Evolutionary conservation across 2,797 vertebrate genomes (phyloP).

Genomic region (Cyprinodon diabolis): DNA sequence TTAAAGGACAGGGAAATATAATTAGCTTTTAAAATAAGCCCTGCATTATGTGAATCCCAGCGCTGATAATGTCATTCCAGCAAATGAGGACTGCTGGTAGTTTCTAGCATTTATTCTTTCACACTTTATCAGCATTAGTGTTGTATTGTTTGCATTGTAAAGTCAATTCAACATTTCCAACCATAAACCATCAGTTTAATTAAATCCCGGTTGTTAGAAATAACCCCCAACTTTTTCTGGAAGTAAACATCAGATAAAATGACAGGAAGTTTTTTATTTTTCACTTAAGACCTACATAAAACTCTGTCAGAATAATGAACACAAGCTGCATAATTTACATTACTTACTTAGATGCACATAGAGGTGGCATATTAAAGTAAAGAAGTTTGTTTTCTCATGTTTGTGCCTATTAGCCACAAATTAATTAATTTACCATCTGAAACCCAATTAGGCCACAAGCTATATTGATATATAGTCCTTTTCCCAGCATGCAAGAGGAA

Average conservation of each 20-base stretch:
- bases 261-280: conserved; percentile 79
- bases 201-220: conserved; percentile 63
- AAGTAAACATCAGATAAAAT: conserved; percentile 80
- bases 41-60: conserved; percentile 17
- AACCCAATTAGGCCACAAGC: conserved; percentile 83
- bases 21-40: conserved; percentile 37
- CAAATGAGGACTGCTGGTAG: conserved; percentile 19
- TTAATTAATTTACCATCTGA: conserved; percentile 85
- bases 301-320: conserved; percentile 84
- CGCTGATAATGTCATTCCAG: conserved; percentile 11
- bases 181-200: conserved; percentile 51
- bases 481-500: conserved; percentile 82
- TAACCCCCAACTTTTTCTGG: conserved; percentile 76
- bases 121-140: conserved; percentile 19
- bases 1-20: conserved; percentile 40
- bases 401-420: conserved; percentile 90
- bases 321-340: conserved; percentile 87
- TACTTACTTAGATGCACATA: conserved; percentile 84
- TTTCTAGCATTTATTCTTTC: conserved; percentile 23
- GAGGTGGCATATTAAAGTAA: conserved; percentile 82
- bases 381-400: conserved; percentile 88
- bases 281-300: conserved; percentile 80
- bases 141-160: conserved; percentile 49
- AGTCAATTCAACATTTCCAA: conserved; percentile 55
- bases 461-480: conserved; percentile 80